A percentile compares a stretch with the other conserved stretches of the same genome.
Conservation (phyloP, 2,888 invertebrate genomes). For the Incurvaria masculella region DNA sequence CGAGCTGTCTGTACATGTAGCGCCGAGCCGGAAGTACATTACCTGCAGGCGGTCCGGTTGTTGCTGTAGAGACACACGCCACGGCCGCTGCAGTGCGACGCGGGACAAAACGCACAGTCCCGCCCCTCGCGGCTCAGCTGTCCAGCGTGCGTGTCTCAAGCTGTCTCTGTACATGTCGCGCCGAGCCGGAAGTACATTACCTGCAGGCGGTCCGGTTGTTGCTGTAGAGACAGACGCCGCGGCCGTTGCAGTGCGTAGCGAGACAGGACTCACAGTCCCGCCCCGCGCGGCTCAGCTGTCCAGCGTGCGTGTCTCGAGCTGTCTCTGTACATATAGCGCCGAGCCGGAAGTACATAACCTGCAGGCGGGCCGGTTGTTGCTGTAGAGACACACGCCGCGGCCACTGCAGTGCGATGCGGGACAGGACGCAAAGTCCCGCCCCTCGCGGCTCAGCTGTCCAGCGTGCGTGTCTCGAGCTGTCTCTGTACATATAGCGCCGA, state of each 20-base stretch:
- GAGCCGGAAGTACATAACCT: too few species aligned
- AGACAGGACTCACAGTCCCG: slow-evolving; percentile 69
- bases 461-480: slow-evolving; percentile 75
- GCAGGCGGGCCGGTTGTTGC: slow-evolving; percentile 72
- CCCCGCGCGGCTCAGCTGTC: slow-evolving; percentile 66
- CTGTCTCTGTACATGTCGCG: slow-evolving; percentile 71
- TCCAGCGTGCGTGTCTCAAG: slow-evolving; percentile 70
- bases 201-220: slow-evolving; percentile 64
- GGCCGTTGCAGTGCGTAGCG: slow-evolving; percentile 66
- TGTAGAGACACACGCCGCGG: slow-evolving; percentile 79
- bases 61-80: slow-evolving; percentile 79
- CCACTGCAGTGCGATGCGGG: slow-evolving; percentile 77
- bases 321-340: slow-evolving; percentile 66
- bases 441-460: slow-evolving; percentile 63
- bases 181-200: too few species aligned
- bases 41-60: slow-evolving; percentile 76
- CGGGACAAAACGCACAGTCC: slow-evolving; percentile 73
- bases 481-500: slow-evolving; percentile 67
- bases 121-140: slow-evolving; percentile 68
- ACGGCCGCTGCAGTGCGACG: slow-evolving; percentile 76
- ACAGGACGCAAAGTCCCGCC: slow-evolving; percentile 76
- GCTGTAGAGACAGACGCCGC: slow-evolving; percentile 71
- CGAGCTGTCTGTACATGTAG: slow-evolving; percentile 72
- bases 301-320: slow-evolving; percentile 67
- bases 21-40: too few species aligned